Evolutionary conservation across 1,140 invertebrate genomes (phyloP).

Genomic region (Neodiprion lecontei): DNA sequence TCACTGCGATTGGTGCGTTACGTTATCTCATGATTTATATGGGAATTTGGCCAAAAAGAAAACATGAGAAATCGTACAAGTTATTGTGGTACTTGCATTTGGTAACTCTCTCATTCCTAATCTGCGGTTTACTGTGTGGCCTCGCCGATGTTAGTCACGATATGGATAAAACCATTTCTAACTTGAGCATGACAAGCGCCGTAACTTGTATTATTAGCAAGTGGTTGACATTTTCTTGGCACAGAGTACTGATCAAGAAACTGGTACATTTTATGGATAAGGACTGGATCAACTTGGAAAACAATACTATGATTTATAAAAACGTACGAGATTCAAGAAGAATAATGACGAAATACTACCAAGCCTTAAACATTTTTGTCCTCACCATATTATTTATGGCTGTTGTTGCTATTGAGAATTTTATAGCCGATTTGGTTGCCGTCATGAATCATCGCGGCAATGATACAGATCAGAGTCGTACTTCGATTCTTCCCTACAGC

Average conservation of each 20-base stretch:
- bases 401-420: no score
- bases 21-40: not conserved
- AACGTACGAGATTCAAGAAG: not conserved
- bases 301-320: not conserved
- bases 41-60: no score
- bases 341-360: slow-evolving; percentile 1
- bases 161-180: not conserved
- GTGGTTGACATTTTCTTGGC: not conserved
- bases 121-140: not conserved
- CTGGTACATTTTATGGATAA: not conserved
- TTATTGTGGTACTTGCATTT: no score
- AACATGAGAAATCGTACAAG: no score
- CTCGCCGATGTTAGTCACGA: not conserved
- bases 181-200: not conserved
- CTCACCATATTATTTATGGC: not conserved
- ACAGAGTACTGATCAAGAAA: not conserved
- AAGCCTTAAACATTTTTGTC: not conserved
- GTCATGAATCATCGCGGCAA: no score
- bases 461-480: no score
- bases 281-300: not conserved
- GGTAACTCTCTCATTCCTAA: not conserved
- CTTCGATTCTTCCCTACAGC: no score
- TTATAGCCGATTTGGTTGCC: no score
- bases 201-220: not conserved
- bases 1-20: not conserved